A percentile compares a stretch with the other conserved stretches of the same genome.
Conservation (phyloP, 2,888 invertebrate species). For the Tortricodes alternella region DNA sequence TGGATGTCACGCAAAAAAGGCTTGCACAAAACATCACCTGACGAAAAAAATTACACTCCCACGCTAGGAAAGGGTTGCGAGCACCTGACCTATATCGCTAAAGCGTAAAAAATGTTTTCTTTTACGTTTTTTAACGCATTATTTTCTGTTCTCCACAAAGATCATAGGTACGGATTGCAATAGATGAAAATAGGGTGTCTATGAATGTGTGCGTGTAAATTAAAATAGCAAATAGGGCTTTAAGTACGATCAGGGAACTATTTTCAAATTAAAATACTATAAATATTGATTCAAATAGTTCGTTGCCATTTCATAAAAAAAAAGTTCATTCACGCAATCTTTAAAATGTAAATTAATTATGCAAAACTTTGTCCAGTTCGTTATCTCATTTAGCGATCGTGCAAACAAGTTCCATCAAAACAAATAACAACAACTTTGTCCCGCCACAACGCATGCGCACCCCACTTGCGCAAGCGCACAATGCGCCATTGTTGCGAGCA, state of each 20-base stretch:
- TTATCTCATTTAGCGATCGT: constrained; percentile 19
- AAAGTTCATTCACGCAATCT: no score
- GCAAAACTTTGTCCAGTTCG: neutral
- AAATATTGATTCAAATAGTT: no score
- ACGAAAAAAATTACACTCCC: constrained; percentile 72
- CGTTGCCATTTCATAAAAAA: no score
- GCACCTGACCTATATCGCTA: constrained; percentile 80
- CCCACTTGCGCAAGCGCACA: constrained; percentile 64
- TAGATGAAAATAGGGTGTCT: constrained; percentile 53
- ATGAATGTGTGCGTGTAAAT: constrained; percentile 38
- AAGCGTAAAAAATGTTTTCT: constrained; percentile 67
- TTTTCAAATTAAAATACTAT: no score
- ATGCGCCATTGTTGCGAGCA: constrained; percentile 62
- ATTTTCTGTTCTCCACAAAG: no score
- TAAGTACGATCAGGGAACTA: no score
- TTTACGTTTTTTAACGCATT: constrained; percentile 71
- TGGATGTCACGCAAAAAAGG: constrained; percentile 62
- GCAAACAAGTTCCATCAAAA: constrained; percentile 38
- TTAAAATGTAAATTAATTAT: neutral
- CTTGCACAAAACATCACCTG: constrained; percentile 63
- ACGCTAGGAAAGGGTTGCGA: constrained; percentile 79
- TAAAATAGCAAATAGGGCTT: no score
- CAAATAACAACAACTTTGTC: constrained; percentile 47
- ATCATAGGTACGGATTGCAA: constrained; percentile 53
- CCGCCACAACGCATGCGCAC: constrained; percentile 42